Percentiles rank a stretch among this genome's conserved stretches.
These are phyloP conservation scores for Drymodes brunneopygia DNA, from an alignment of 2,113 vertebrate genomes.

Conservation along the genomic window DNA sequence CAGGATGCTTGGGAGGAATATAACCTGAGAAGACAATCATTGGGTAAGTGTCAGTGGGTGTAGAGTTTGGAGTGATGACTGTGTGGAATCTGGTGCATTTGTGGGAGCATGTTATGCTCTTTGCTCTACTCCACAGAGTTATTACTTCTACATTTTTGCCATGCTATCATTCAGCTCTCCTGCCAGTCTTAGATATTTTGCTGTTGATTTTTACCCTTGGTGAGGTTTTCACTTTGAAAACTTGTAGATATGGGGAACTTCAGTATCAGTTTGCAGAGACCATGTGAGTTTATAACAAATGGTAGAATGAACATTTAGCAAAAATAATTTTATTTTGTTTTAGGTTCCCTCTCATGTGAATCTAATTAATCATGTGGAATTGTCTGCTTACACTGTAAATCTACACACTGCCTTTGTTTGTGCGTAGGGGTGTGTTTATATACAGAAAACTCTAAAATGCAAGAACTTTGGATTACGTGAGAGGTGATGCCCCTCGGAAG, in stretches of 20 bases:
- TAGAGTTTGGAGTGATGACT: background rate
- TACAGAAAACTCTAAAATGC: background rate
- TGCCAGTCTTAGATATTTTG: background rate
- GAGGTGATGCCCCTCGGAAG: background rate
- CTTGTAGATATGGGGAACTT: background rate
- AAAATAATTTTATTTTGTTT: background rate
- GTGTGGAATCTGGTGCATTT: background rate
- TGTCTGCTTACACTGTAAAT: background rate
- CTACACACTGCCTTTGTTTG: background rate
- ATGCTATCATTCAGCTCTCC: background rate
- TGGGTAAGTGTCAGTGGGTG: background rate
- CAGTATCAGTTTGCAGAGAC: background rate
- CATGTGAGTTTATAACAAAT: background rate
- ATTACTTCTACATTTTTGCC: background rate
- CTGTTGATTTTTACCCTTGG: background rate
- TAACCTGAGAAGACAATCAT: constrained; percentile 6
- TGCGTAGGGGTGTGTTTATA: background rate
- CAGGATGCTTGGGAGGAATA: background rate
- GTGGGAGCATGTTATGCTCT: background rate
- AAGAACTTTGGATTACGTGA: background rate
- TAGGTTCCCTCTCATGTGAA: background rate
- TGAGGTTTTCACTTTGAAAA: background rate
- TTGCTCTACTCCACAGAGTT: background rate
- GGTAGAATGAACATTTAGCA: background rate
- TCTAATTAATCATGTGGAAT: background rate